phyloP scores from a whole-genome alignment of 2,888 invertebrate species.

The Odontocolon sp. region DNA sequence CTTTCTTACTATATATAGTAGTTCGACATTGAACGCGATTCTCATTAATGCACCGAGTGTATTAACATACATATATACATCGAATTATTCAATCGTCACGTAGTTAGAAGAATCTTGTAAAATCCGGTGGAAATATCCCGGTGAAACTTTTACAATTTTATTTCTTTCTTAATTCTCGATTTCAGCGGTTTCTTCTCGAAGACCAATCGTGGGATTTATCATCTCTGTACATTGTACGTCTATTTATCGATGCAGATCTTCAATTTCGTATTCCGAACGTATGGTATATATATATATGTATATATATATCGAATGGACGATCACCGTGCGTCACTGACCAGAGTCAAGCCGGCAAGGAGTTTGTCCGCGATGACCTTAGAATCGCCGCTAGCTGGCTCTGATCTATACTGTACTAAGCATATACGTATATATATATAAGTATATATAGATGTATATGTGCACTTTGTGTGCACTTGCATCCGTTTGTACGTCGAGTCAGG shows the following conservation, averaged over 20 bases:
- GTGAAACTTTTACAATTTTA: background rate
- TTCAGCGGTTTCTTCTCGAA: background rate
- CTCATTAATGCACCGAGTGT: background rate
- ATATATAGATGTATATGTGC: background rate
- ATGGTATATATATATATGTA: background rate
- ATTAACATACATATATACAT: background rate
- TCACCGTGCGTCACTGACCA: slow-evolving; percentile 40
- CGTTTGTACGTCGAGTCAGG: background rate
- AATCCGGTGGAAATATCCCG: background rate
- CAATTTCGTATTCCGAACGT: background rate
- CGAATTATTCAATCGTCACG: background rate
- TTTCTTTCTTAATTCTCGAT: too few species aligned
- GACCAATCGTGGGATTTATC: too few species aligned
- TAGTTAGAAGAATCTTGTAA: background rate
- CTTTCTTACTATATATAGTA: background rate
- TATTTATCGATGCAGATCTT: slow-evolving; percentile 4
- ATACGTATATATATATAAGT: background rate
- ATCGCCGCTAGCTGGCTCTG: background rate
- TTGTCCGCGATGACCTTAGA: slow-evolving; percentile 36
- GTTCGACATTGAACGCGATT: background rate
- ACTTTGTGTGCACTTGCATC: background rate
- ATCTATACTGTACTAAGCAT: background rate
- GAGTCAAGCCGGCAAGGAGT: slow-evolving; percentile 30
- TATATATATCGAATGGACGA: background rate
- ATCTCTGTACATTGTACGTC: too few species aligned